Conservation (phyloP, 2,888 invertebrate genomes). For the Xestia rhomboidea region DNA sequence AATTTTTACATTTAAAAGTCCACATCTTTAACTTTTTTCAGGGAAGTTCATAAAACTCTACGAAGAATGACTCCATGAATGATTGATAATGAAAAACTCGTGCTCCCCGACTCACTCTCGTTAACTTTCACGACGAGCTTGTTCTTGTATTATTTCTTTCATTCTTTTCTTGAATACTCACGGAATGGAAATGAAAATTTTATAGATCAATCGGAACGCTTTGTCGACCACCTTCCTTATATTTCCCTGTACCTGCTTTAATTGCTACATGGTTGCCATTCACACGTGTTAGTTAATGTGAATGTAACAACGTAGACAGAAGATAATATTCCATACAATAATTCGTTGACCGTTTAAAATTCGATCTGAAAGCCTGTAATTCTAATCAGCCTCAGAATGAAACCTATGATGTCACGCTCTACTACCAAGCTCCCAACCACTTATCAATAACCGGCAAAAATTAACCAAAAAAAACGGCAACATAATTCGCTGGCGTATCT, state of each 20-base stretch:
- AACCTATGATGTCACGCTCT: background rate
- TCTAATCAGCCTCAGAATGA: background rate
- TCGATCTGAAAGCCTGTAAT: background rate
- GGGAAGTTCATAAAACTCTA: conserved; percentile 48
- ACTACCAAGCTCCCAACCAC: background rate
- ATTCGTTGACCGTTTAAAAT: background rate
- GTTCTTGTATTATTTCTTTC: conserved; percentile 37
- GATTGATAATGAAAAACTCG: conserved; percentile 64
- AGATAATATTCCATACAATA: background rate
- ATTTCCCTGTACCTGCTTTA: background rate
- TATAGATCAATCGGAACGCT: conserved; percentile 18
- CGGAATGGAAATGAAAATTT: conserved; percentile 5
- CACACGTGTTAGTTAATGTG: background rate
- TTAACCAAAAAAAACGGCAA: conserved; percentile 9
- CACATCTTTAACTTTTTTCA: conserved; percentile 55
- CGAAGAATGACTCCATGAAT: conserved; percentile 56
- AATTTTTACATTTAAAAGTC: conserved; percentile 59
- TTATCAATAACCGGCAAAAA: background rate
- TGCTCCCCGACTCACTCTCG: conserved; percentile 32
- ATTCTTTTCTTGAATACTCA: conserved; percentile 20
- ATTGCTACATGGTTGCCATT: background rate
- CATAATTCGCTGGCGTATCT: conserved; percentile 41
- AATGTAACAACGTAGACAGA: background rate
- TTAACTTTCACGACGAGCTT: conserved; percentile 36
- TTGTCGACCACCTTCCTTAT: background rate